Evolutionary conservation across 2,888 invertebrate species (phyloP).

Genomic region (Cyrtodaria siliqua): DNA sequence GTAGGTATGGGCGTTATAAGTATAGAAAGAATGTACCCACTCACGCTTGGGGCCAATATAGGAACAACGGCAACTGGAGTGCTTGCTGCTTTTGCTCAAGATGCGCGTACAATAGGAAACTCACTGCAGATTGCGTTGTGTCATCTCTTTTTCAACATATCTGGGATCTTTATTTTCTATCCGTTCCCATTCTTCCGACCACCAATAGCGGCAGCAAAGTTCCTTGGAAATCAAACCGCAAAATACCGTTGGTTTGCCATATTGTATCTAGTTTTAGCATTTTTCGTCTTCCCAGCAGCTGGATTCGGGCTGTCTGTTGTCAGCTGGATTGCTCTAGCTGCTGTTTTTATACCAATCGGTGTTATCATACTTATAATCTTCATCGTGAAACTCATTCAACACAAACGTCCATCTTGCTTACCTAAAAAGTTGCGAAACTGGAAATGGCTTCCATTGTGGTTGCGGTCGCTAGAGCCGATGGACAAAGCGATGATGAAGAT

Average conservation of each 20-base stretch:
- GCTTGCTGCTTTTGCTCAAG: constrained; percentile 87
- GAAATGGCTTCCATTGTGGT: constrained; percentile 81
- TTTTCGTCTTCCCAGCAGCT: constrained; percentile 78
- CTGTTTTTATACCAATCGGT: constrained; percentile 79
- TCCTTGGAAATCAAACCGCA: constrained; percentile 87
- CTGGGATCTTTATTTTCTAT: constrained; percentile 87
- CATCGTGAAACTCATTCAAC: constrained; percentile 81
- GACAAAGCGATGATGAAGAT: constrained; percentile 61
- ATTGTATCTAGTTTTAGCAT: constrained; percentile 84
- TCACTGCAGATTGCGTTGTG: constrained; percentile 84
- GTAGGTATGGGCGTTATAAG: constrained; percentile 88
- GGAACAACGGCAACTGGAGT: constrained; percentile 88
- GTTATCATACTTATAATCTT: constrained; percentile 71
- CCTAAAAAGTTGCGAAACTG: constrained; percentile 80
- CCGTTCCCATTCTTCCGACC: constrained; percentile 87
- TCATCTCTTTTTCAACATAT: constrained; percentile 85
- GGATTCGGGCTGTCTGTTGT: constrained; percentile 80
- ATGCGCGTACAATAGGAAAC: constrained; percentile 85
- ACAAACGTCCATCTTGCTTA: constrained; percentile 70
- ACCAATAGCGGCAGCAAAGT: constrained; percentile 87
- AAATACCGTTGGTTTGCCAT: constrained; percentile 88
- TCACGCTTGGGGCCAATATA: constrained; percentile 88
- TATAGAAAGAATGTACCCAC: constrained; percentile 88
- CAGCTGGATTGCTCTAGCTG: constrained; percentile 75
- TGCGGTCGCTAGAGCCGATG: constrained; percentile 79